Evolutionary conservation across 2,888 invertebrate species (phyloP).

Genomic region (Lathronympha strigana): DNA sequence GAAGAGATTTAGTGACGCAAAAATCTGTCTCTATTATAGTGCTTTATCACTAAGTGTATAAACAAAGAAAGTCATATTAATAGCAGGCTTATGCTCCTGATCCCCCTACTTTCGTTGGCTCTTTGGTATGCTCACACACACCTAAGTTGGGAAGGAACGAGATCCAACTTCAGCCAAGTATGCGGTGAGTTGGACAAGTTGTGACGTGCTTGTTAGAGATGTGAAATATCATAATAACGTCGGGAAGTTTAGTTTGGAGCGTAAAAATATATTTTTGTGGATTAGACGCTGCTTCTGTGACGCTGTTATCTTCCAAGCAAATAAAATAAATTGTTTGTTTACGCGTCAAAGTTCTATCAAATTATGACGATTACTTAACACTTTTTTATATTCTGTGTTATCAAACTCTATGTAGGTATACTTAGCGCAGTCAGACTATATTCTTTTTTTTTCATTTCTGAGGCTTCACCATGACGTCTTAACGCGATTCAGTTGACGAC

Average conservation of each 20-base stretch:
- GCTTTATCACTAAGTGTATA: constrained; percentile 8
- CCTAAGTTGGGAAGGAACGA: constrained; percentile 4
- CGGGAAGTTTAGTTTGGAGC: not conserved
- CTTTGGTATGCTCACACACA: constrained; percentile 12
- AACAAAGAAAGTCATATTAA: constrained; percentile 17
- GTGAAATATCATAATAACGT: constrained; percentile 3
- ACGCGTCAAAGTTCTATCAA: too few relatives aligned
- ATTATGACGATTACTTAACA: too few relatives aligned
- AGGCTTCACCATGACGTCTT: too few relatives aligned
- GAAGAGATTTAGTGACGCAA: not conserved
- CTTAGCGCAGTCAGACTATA: too few relatives aligned
- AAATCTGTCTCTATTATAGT: constrained; percentile 3
- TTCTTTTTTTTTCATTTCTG: too few relatives aligned
- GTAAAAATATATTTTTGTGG: not conserved
- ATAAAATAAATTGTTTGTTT: too few relatives aligned
- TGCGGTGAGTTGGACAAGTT: constrained; percentile 11
- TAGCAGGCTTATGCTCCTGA: constrained; percentile 19
- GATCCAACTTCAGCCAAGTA: constrained; percentile 17
- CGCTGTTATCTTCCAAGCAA: too few relatives aligned
- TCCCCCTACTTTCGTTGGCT: constrained; percentile 5
- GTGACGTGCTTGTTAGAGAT: not conserved
- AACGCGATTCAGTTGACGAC: too few relatives aligned
- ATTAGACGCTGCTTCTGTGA: too few relatives aligned
- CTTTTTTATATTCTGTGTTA: too few relatives aligned
- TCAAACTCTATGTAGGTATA: too few relatives aligned